A percentile compares a stretch with the other conserved stretches of the same genome.
Evolutionary conservation across 2,113 vertebrate genomes (phyloP).

Genomic region (Hyla sarda): DNA sequence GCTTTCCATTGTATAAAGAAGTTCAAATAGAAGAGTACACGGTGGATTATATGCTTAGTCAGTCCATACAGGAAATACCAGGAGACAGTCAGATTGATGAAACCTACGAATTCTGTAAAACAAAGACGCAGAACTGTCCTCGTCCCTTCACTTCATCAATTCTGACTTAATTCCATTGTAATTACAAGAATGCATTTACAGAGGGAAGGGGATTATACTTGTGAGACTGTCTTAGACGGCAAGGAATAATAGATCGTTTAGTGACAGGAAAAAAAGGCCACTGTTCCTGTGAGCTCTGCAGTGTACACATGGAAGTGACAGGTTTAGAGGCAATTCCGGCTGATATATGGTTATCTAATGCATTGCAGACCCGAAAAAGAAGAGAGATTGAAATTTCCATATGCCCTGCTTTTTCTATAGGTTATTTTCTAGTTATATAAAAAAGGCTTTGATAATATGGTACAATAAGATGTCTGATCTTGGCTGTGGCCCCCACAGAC

Average conservation of each 20-base stretch:
- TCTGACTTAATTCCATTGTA: slow-evolving; percentile 46
- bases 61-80: slow-evolving; percentile 43
- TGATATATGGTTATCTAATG: slow-evolving; percentile 35
- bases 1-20: slow-evolving; percentile 23
- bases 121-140: slow-evolving; percentile 34
- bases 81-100: slow-evolving; percentile 26
- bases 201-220: slow-evolving; percentile 16
- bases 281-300: not conserved
- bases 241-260: slow-evolving; percentile 15
- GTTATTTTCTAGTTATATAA: not conserved
- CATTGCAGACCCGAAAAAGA: slow-evolving; percentile 28
- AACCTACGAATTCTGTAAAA: slow-evolving; percentile 47
- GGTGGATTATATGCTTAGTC: slow-evolving; percentile 28
- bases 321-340: slow-evolving; percentile 35
- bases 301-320: slow-evolving; percentile 40
- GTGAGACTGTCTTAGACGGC: slow-evolving; percentile 10
- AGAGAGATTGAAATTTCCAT: slow-evolving; percentile 11
- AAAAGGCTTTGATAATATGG: too few relatives aligned
- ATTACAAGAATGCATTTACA: slow-evolving; percentile 40
- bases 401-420: not conserved
- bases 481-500: too few relatives aligned
- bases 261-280: slow-evolving; percentile 39
- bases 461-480: too few relatives aligned
- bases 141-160: slow-evolving; percentile 30
- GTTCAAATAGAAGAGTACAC: slow-evolving; percentile 30